Percentiles rank a stretch among this genome's conserved stretches.
Conservation (phyloP, 2,888 invertebrate species). For the Tolmerus cingulatus region DNA sequence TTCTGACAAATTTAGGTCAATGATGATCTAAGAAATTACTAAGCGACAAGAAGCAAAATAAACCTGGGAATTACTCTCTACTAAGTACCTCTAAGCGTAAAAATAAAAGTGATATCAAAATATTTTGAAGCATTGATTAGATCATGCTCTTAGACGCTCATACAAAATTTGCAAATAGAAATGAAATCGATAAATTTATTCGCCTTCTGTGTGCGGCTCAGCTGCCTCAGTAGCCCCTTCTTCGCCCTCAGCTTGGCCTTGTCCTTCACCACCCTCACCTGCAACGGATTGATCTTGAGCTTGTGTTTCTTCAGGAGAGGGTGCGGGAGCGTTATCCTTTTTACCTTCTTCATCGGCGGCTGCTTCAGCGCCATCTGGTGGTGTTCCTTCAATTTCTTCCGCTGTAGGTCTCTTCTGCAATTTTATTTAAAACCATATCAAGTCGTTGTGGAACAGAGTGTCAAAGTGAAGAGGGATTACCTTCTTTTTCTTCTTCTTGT, state of each 20-base stretch:
- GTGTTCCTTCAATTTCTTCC: conserved; percentile 50
- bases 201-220: neutral
- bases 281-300: neutral
- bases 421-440: neutral
- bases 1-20: too few relatives aligned
- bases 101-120: neutral
- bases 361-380: neutral
- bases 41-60: too few relatives aligned
- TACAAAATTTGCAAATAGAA: neutral
- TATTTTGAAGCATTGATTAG: neutral
- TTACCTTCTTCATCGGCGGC: conserved; percentile 53
- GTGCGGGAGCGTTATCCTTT: neutral
- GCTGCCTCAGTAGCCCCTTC: neutral
- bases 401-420: conserved; percentile 45
- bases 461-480: conserved; percentile 49
- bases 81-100: neutral
- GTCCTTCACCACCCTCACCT: neutral
- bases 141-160: neutral
- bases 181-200: neutral
- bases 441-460: neutral
- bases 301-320: neutral
- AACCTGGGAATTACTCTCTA: too few relatives aligned
- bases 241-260: neutral
- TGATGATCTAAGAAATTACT: too few relatives aligned
- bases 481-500: conserved; percentile 67